Conservation (phyloP, 2,797 vertebrate species). For the Tapirus indicus region DNA sequence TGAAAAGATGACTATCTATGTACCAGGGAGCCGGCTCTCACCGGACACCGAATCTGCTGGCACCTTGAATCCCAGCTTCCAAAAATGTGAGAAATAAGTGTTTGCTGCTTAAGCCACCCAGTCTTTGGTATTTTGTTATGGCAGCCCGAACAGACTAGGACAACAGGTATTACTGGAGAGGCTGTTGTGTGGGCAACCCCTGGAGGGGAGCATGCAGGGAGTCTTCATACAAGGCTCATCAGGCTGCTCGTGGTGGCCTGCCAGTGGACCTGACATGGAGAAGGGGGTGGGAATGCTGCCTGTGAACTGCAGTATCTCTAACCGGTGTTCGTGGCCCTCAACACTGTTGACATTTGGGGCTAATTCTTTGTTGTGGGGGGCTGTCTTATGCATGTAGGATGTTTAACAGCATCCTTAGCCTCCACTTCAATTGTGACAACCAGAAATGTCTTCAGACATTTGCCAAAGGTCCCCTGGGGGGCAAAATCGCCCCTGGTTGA, state of each 20-base stretch:
- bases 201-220: too few species aligned
- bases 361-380: neutral
- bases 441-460: neutral
- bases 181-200: neutral
- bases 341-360: neutral
- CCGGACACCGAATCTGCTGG: neutral
- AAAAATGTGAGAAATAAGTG: neutral
- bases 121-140: rapidly evolving
- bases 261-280: rapidly evolving
- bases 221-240: rapidly evolving
- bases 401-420: neutral
- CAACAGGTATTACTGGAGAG: neutral
- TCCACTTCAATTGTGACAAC: neutral
- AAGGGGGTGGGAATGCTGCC: rapidly evolving
- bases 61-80: neutral
- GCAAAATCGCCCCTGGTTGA: neutral
- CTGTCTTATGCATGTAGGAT: neutral
- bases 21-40: neutral
- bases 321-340: neutral
- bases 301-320: rapidly evolving
- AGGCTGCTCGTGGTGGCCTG: rapidly evolving
- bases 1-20: neutral
- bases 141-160: neutral
- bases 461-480: neutral
- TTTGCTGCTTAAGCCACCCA: neutral